A percentile compares a stretch with the other conserved stretches of the same genome.
phyloP scores from a whole-genome alignment of 2,113 vertebrate genomes.

The Leptobrachium ailaonicum region DNA sequence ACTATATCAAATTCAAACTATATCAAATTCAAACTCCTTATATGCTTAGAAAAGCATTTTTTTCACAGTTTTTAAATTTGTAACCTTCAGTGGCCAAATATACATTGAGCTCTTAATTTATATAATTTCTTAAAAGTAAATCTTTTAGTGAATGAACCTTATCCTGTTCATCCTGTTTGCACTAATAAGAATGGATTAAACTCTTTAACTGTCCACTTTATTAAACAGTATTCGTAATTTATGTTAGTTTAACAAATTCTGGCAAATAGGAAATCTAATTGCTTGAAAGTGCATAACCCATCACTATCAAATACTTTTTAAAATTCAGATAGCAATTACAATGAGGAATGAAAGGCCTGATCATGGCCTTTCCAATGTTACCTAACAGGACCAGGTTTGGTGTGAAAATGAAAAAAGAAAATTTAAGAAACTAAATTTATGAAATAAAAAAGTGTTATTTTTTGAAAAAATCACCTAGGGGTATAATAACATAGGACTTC shows the following conservation, averaged over 20 bases:
- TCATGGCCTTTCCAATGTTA: no score
- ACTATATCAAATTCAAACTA: no score
- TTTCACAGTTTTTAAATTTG: neutral
- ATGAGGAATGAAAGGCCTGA: conserved; percentile 56
- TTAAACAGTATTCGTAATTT: conserved; percentile 72
- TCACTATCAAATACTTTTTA: conserved; percentile 56
- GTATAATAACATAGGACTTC: no score
- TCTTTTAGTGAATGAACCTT: conserved; percentile 57
- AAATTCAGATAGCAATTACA: conserved; percentile 52
- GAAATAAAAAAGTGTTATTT: no score
- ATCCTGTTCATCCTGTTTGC: conserved; percentile 72
- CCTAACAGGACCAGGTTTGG: no score
- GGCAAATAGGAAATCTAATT: conserved; percentile 71
- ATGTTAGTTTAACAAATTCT: conserved; percentile 71
- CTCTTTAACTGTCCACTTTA: conserved; percentile 70
- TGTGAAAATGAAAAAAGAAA: no score
- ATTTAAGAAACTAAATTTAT: no score
- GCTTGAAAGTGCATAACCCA: conserved; percentile 61
- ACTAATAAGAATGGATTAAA: conserved; percentile 68
- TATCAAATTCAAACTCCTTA: no score
- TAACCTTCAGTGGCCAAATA: conserved; percentile 5
- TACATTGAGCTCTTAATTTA: conserved; percentile 58
- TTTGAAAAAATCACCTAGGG: no score
- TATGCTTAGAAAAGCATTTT: neutral
- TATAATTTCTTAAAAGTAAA: conserved; percentile 65